A percentile compares a stretch with the other conserved stretches of the same genome.
phyloP scores from a whole-genome alignment of 2,797 vertebrate genomes.

The Galagoides demidoff region DNA sequence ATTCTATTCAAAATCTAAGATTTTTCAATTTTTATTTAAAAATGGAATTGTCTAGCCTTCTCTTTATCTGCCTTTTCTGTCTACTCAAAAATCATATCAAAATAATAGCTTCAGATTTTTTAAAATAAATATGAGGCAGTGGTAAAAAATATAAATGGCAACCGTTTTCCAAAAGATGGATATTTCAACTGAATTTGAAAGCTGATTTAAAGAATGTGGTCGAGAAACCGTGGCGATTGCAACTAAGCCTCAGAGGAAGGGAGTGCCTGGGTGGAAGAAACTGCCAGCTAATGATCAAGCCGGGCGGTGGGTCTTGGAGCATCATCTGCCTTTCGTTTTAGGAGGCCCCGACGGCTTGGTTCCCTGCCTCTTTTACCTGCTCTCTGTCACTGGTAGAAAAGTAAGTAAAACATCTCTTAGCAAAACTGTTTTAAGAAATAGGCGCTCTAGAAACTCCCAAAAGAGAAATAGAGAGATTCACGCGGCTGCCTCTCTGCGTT shows the following conservation, averaged over 20 bases:
- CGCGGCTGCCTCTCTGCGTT: not conserved
- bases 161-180: not conserved
- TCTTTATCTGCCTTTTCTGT: not conserved
- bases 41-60: not conserved
- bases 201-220: not conserved
- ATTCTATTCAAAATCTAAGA: not conserved
- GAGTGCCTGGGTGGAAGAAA: not conserved
- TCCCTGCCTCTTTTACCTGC: not conserved
- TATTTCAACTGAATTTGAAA: conserved; percentile 23
- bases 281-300: no score
- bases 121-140: conserved; percentile 5
- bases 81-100: not conserved
- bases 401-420: not conserved
- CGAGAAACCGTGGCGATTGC: not conserved
- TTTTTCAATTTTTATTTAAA: not conserved
- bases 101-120: not conserved
- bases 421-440: not conserved
- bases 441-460: not conserved
- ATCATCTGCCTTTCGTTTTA: not conserved
- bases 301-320: not conserved
- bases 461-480: not conserved
- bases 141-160: conserved; percentile 15
- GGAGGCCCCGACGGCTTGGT: no score
- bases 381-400: not conserved
- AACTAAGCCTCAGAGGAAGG: not conserved